Conservation (phyloP, 2,113 vertebrate species). For the Sorex araneus region DNA sequence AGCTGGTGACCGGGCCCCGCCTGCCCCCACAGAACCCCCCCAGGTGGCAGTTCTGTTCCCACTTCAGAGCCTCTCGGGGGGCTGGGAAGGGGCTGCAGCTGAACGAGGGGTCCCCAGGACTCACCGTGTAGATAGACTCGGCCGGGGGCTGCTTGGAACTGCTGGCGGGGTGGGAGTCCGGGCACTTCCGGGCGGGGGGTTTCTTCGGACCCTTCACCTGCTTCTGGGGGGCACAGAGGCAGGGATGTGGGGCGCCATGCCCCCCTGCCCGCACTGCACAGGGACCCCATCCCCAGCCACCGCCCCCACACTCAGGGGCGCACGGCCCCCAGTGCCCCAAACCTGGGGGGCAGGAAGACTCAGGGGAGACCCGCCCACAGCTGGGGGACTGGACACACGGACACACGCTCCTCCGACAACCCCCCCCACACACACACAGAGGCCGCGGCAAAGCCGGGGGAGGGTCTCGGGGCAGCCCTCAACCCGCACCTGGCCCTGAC, state of each 20-base stretch:
- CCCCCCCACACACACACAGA: too few species aligned
- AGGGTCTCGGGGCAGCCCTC: too few species aligned
- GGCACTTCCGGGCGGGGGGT: background rate
- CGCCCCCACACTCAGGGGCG: background rate
- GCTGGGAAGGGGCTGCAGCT: background rate
- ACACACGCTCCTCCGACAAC: too few species aligned
- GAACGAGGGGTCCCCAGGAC: background rate
- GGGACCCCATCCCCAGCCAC: too few species aligned
- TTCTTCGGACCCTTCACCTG: background rate
- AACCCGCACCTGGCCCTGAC: too few species aligned
- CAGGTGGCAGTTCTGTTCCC: background rate
- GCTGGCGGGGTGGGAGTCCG: background rate
- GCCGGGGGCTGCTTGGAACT: background rate
- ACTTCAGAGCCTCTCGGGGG: background rate
- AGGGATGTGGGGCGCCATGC: background rate
- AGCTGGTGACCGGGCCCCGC: background rate
- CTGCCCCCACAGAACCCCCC: too few species aligned
- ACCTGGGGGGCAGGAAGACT: too few species aligned
- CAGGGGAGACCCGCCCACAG: too few species aligned
- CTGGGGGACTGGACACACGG: too few species aligned
- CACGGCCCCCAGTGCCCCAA: too few species aligned
- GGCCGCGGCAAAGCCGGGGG: too few species aligned
- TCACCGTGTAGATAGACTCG: slow-evolving; percentile 77
- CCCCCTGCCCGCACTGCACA: background rate
- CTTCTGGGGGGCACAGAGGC: slow-evolving; percentile 27